A percentile compares a stretch with the other conserved stretches of the same genome.
Evolutionary conservation across 1,140 invertebrate genomes (phyloP).

Genomic region (Heterodera schachtii): DNA sequence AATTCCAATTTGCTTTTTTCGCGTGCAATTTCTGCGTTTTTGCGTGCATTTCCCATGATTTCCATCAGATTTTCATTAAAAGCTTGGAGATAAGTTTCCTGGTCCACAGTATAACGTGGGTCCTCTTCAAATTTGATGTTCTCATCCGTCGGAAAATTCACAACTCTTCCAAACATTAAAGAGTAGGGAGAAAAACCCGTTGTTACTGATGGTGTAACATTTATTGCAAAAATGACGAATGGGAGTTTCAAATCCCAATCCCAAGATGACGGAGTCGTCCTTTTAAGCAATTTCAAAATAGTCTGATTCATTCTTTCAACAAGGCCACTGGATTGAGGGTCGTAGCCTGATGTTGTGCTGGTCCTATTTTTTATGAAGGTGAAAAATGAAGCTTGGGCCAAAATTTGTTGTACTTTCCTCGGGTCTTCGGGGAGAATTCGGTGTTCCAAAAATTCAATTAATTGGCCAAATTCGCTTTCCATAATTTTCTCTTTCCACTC

Average conservation of each 20-base stretch:
- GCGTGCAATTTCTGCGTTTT: slow-evolving; percentile 3
- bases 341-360: background rate
- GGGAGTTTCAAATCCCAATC: slow-evolving; percentile 5
- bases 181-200: slow-evolving; percentile 12
- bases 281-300: slow-evolving; percentile 2
- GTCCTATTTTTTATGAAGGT: background rate
- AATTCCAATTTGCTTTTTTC: background rate
- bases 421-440: background rate
- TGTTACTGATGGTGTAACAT: background rate
- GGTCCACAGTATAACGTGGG: background rate
- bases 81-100: slow-evolving; percentile 10
- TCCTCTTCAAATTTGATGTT: background rate
- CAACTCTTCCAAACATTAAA: background rate
- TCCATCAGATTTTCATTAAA: slow-evolving; percentile 9
- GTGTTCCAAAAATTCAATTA: background rate
- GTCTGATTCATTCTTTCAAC: slow-evolving; percentile 14
- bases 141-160: slow-evolving; percentile 4
- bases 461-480: background rate
- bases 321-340: background rate
- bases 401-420: background rate
- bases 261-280: slow-evolving; percentile 2
- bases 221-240: slow-evolving; percentile 4
- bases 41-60: background rate
- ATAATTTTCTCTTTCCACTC: background rate
- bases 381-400: background rate